Evolutionary conservation across 1,140 invertebrate genomes (phyloP), one percentile per base, ranked within the genome.

Genomic region (Hyphantria cunea): DNA sequence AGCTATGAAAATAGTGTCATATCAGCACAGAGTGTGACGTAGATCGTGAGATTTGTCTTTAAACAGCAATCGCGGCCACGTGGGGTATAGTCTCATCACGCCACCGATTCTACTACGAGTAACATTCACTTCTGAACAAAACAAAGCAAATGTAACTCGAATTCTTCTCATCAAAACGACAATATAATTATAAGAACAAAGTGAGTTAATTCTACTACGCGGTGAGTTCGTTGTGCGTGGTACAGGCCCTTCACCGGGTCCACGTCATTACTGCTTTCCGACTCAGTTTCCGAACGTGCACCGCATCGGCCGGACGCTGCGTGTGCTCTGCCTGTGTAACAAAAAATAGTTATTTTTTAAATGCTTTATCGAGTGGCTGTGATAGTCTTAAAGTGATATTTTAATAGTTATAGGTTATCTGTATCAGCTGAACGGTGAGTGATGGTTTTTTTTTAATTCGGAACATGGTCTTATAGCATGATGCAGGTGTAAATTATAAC

Each of bases 321-420:
- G 48, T 60, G 60, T 59, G 59, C 72, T 69, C 6, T 44, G 37
- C 37, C 6, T 50, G 34, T 54, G 48, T 11, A 48, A 63, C 56
- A 53, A 55, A 58, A 63, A 60, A 41, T 31, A 31, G 60, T 52
- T 33, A 51, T 62, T 64, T 65, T 70, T 70, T 72, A 62, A 45
- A 62, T 42, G 60, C 55, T 51, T 64, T 66, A 75, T 62, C 59
- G 59, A 72, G 76, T 80, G 80, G 72, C 84, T 84, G 84, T 86
- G 84, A 84, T 82, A 79, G 67, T 68, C 66, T 33, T 37, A 62
- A 72, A 72, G 74, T 79, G 76, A 67, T 78, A 74, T 71, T 77
- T 73, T 56, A 56, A 49, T 73, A 74, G 66, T 69, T 67, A 25
- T 25, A 58, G 48, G 51, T 65, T 58, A 54, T 63, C 37, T 62